Evolutionary conservation across 2,888 invertebrate species (phyloP).

Genomic region (Tromatobia lineatoria): DNA sequence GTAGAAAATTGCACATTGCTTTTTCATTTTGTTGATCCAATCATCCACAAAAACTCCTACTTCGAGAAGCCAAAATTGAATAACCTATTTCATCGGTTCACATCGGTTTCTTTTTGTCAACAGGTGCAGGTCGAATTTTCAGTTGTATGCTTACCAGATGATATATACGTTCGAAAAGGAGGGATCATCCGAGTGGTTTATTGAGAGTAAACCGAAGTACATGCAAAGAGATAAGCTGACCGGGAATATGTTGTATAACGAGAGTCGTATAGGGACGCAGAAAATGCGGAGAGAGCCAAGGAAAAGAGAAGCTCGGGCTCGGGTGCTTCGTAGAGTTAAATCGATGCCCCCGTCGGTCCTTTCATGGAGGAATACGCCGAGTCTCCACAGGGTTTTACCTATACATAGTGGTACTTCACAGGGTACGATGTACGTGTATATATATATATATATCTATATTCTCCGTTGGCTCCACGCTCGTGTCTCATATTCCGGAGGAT

Average conservation of each 20-base stretch:
- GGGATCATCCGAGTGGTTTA: neutral
- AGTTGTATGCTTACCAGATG: neutral
- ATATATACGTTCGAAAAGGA: neutral
- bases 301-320: neutral
- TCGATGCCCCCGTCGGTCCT: slow-evolving; percentile 30
- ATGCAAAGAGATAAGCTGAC: slow-evolving; percentile 4
- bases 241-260: neutral
- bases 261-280: neutral
- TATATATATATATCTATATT: neutral
- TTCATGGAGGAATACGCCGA: neutral
- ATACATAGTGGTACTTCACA: neutral
- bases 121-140: no score
- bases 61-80: no score
- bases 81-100: no score
- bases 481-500: slow-evolving; percentile 42
- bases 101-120: no score
- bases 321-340: slow-evolving; percentile 14
- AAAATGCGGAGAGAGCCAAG: slow-evolving; percentile 6
- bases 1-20: no score
- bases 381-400: neutral
- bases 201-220: slow-evolving; percentile 9
- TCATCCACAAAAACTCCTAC: no score
- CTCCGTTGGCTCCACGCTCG: slow-evolving; percentile 11
- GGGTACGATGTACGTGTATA: neutral
- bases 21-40: no score